Conservation (phyloP, 1,140 invertebrate genomes). For the Telenomus remus region DNA sequence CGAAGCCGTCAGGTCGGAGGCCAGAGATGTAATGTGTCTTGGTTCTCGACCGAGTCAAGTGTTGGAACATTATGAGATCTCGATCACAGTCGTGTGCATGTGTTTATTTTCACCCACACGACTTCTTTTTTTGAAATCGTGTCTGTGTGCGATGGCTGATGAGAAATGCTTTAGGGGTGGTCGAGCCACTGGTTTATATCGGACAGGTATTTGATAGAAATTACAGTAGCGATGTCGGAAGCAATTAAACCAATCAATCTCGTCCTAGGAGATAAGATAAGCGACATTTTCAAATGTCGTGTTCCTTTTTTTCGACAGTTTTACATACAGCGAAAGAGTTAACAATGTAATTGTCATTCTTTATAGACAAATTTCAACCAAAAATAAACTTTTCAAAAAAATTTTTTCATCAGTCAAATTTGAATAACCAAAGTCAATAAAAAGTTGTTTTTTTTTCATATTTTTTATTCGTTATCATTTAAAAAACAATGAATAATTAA, state of each 20-base stretch:
- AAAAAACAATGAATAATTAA: too few species aligned
- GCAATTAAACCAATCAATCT: slow-evolving; percentile 16
- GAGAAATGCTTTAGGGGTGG: slow-evolving; percentile 40
- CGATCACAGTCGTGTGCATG: slow-evolving; percentile 42
- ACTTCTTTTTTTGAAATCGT: slow-evolving; percentile 1
- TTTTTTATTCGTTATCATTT: too few species aligned
- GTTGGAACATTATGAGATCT: slow-evolving; percentile 56
- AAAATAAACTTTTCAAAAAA: too few species aligned
- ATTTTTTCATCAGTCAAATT: too few species aligned
- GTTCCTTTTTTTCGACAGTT: background rate
- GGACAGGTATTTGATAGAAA: slow-evolving; percentile 42
- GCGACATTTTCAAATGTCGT: background rate
- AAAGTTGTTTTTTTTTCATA: too few species aligned
- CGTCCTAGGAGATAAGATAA: slow-evolving; percentile 13
- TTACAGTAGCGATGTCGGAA: slow-evolving; percentile 32
- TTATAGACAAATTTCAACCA: too few species aligned
- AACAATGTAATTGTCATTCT: too few species aligned
- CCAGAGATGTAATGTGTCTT: slow-evolving; percentile 72
- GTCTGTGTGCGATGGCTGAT: slow-evolving; percentile 31
- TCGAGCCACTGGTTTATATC: slow-evolving; percentile 46
- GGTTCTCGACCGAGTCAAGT: slow-evolving; percentile 69
- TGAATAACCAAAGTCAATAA: too few species aligned
- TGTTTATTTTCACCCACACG: slow-evolving; percentile 62
- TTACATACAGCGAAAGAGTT: background rate
- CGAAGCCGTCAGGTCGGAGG: slow-evolving; percentile 67